Base-by-base conservation (phyloP, 2,888 invertebrate species). In the Epirrhoe alternata region DNA sequence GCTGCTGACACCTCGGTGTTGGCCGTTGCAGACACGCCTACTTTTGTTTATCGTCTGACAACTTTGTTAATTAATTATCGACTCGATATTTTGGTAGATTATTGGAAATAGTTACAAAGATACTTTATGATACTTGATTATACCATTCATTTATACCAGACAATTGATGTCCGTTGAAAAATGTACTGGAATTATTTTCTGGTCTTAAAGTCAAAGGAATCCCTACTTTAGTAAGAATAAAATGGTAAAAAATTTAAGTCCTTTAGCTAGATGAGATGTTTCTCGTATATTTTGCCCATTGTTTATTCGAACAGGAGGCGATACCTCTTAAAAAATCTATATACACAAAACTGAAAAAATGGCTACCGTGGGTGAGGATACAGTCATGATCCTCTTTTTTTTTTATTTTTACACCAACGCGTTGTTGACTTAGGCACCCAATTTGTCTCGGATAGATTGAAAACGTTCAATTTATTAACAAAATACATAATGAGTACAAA, bases 11-110 rank as follows among this genome's bases (percentile, higher is more conserved):
- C 82, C 86, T 83, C 83, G 78, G 77, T 77, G 80, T 80, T 77
- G 79, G 79, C 74, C 77, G 81, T 77, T 77, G 76, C 81, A 75
- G 80, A 69, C 82, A 86, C 89, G 80, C 88, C 89, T 86, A 79
- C 86, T 87, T 88, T 88, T 89, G 88, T 89, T 89, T 89, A 88
- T 86, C 79, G 82, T 80, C 76, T 70, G 77, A 83, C 83, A 81
- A 85, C 76, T 83, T 84, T 78, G 81, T 81, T 85, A 85, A 88
- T 87, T 86, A 85, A 85, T 85, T 80, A 80, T 66, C 61, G 64
- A 70, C 70, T 49, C 10, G 35, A 58, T 62, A 50, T 52, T 52
- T 47, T 30, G 47, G 5, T 7, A 6, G 16, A 45, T 10, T 47
- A 42, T 42, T 42, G 12, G 12, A 35, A 12, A 42, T 12, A 12